Evolutionary conservation across 2,888 invertebrate species (phyloP), one percentile per base, ranked within the genome.

Genomic region (Branchellion lobata): DNA sequence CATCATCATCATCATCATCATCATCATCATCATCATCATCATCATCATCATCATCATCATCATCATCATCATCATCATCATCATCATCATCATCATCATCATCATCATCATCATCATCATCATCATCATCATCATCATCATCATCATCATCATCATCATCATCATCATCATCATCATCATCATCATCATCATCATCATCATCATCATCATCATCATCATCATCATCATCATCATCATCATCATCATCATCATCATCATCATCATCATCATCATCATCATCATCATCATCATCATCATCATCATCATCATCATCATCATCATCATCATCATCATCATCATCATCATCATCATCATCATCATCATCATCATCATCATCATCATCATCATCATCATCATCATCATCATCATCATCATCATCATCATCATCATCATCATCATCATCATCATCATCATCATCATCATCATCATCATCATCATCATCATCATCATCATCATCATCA

Each of bases 171-270:
- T 53, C 53, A 53, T 53, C 53, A 53, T 53, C 53, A 53, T 53
- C 53, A 53, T 53, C 53, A 21, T 21, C 21, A 14, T 53, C 53
- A 18, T 53, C 53, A 73, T 68, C 69, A 68, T 68, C 69, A 68
- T 68, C 69, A 68, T 68, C 69, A 68, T 68, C 69, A 68, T 68
- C 69, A 68, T 68, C 69, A 68, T 68, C 69, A 68, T 68, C 69
- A 72, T 31, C 27, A 72, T 72, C 34, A 72, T 72, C 34, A 72
- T 72, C 34, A 72, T 72, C 34, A 72, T 72, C 34, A 72, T 72
- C 34, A 31, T 72, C 27, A 72, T 33, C 34, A 72, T 72, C 24
- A 68, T 68, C 24, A 21, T 68, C 24, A 24, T 24, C 68, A 68
- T 68, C 14, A 68, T 68, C 11, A 53, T 75, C 47, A 75, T 75